These are phyloP conservation scores for Drosophila birchii DNA, from an alignment of 2,888 invertebrate genomes.

Conservation along the genomic window DNA sequence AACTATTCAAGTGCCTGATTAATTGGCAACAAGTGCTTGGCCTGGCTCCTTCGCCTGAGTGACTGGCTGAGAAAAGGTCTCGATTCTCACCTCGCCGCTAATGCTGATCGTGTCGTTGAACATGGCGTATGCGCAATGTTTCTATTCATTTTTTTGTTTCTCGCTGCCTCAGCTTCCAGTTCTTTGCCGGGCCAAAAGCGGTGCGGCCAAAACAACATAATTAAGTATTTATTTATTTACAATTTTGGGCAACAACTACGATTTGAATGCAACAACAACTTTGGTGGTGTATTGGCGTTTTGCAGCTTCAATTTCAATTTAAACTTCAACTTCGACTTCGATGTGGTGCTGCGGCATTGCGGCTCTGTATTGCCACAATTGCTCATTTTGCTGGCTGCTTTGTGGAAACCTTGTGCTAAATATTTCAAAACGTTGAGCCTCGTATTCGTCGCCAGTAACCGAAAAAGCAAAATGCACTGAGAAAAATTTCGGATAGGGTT, in stretches of 20 bases:
- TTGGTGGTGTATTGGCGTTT: conserved; percentile 56
- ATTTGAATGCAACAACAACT: conserved; percentile 51
- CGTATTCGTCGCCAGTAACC: conserved; percentile 49
- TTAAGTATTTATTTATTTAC: conserved; percentile 81
- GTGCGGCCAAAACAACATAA: conserved; percentile 75
- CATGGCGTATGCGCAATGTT: conserved; percentile 73
- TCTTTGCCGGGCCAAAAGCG: conserved; percentile 69
- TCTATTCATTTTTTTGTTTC: conserved; percentile 4
- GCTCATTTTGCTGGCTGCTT: conserved; percentile 75
- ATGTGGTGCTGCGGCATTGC: conserved; percentile 17
- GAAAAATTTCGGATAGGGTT: too few species aligned
- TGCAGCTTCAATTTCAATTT: conserved; percentile 56
- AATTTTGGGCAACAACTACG: conserved; percentile 78
- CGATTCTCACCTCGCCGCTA: conserved; percentile 41
- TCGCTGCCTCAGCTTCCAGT: conserved; percentile 52
- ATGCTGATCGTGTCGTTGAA: conserved; percentile 53
- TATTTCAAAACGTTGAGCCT: conserved; percentile 80
- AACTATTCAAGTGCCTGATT: conserved; percentile 37
- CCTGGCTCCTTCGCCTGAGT: conserved; percentile 21
- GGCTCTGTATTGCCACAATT: conserved; percentile 74
- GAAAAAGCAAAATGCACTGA: conserved; percentile 29
- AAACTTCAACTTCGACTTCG: conserved; percentile 37
- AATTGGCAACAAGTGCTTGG: conserved; percentile 47
- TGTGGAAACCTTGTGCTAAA: conserved; percentile 79
- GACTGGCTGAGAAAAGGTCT: conserved; percentile 43